Evolutionary conservation across 2,888 invertebrate genomes (phyloP).

Genomic region (Protonemura montana): DNA sequence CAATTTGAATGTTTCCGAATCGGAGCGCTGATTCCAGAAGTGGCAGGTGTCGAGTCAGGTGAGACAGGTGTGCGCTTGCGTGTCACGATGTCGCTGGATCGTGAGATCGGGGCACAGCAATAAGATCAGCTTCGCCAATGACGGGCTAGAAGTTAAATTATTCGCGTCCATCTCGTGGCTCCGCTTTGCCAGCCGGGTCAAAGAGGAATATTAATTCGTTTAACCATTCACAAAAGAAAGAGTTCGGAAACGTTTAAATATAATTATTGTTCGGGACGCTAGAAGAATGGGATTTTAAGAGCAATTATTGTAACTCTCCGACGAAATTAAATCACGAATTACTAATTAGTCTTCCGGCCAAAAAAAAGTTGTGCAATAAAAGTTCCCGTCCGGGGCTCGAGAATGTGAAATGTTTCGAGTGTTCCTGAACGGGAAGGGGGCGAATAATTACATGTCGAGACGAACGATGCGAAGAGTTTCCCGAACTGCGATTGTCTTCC

Average conservation of each 20-base stretch:
- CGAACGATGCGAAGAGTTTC: neutral
- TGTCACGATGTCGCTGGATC: too few relatives aligned
- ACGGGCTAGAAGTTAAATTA: neutral
- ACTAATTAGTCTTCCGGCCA: neutral
- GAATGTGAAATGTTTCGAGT: neutral
- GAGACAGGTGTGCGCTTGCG: too few relatives aligned
- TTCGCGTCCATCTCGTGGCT: neutral
- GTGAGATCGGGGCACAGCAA: too few relatives aligned
- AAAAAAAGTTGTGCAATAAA: neutral
- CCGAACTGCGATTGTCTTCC: neutral
- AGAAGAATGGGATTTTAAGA: neutral
- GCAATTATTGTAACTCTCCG: neutral
- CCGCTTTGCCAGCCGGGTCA: neutral
- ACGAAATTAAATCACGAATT: neutral
- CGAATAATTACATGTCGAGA: neutral
- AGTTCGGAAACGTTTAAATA: slow-evolving; percentile 12
- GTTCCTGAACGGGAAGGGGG: neutral
- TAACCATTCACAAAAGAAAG: neutral
- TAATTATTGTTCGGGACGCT: neutral
- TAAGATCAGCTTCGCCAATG: neutral
- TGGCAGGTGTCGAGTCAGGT: too few relatives aligned
- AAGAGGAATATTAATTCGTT: slow-evolving; percentile 4
- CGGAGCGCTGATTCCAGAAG: too few relatives aligned
- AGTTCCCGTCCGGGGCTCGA: neutral
- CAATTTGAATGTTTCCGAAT: too few relatives aligned